Conservation (phyloP, 2,113 vertebrate genomes). For the Nothoprocta perdicaria region DNA sequence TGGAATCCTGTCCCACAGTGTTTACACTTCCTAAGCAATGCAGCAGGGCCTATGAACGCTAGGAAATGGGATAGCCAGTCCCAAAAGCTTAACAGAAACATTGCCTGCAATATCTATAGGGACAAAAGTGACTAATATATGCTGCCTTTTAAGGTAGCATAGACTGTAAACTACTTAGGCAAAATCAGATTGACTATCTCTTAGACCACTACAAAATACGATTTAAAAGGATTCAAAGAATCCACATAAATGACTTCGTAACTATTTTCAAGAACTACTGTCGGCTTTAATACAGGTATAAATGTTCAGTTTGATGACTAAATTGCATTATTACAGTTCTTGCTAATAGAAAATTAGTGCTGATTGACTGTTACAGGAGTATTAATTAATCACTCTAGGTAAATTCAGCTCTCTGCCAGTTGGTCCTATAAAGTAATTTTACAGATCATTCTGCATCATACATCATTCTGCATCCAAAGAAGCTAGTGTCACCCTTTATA, state of each 20-base stretch:
- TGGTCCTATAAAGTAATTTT: constrained; percentile 8
- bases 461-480: constrained; percentile 8
- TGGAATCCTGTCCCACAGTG: not conserved
- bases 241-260: constrained; percentile 50
- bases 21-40: not conserved
- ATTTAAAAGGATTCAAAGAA: constrained; percentile 43
- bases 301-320: constrained; percentile 66
- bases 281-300: constrained; percentile 56
- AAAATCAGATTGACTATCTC: not conserved
- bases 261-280: constrained; percentile 70
- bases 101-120: not conserved
- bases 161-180: not conserved
- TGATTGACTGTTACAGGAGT: constrained; percentile 51
- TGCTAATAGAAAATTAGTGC: constrained; percentile 60
- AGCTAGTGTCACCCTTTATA: not conserved
- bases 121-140: not conserved
- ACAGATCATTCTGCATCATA: not conserved
- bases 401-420: constrained; percentile 66
- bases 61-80: not conserved
- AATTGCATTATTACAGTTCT: constrained; percentile 73
- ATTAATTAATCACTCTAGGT: constrained; percentile 71
- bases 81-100: not conserved
- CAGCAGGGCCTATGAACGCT: not conserved
- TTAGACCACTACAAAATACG: not conserved
- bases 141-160: not conserved